A percentile compares a stretch with the other conserved stretches of the same genome.
These are phyloP conservation scores for Ophion obscuratus DNA, from an alignment of 2,888 invertebrate species.

Conservation along the genomic window DNA sequence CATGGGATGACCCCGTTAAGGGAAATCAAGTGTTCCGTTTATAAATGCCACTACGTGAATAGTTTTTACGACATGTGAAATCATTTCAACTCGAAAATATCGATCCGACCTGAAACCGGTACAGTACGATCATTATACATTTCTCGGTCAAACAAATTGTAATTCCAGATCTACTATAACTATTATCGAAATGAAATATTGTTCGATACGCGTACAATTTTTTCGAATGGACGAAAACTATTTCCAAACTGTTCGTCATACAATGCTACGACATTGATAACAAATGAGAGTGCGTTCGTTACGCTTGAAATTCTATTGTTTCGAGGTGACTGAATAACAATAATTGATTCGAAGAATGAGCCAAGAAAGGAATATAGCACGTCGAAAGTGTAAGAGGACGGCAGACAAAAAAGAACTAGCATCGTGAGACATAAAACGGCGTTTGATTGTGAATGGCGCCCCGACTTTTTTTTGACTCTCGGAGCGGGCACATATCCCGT, in stretches of 20 bases:
- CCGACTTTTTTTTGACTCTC: constrained; percentile 66
- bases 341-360: constrained; percentile 36
- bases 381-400: not conserved
- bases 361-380: constrained; percentile 19
- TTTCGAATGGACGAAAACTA: not conserved
- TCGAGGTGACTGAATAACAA: constrained; percentile 50
- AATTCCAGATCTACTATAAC: not conserved
- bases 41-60: not conserved
- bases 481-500: constrained; percentile 65
- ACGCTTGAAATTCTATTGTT: constrained; percentile 41
- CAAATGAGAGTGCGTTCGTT: constrained; percentile 40
- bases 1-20: too few relatives aligned
- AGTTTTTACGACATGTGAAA: not conserved
- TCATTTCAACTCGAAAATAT: not conserved
- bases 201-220: not conserved
- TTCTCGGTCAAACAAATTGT: not conserved
- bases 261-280: not conserved
- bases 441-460: constrained; percentile 56
- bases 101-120: not conserved
- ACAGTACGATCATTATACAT: not conserved
- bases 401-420: constrained; percentile 25
- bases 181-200: not conserved
- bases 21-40: not conserved
- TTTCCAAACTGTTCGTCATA: not conserved
- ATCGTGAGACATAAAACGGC: constrained; percentile 46